Conservation (phyloP, 2,888 invertebrate genomes). For the Tenodera sinensis region DNA sequence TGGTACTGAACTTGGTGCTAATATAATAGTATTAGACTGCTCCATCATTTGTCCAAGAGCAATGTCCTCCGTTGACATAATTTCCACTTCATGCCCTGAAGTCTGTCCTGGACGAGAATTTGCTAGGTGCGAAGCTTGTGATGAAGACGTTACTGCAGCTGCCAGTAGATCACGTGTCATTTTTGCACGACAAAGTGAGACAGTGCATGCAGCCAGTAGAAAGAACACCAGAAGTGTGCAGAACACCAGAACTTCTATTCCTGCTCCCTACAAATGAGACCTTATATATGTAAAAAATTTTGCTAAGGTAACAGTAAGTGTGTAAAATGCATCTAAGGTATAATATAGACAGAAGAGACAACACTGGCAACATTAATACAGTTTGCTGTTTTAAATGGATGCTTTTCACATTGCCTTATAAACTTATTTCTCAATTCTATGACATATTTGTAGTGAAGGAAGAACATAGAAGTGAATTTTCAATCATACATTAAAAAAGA, state of each 20-base stretch:
- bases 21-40: neutral
- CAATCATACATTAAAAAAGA: too few species aligned
- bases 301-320: neutral
- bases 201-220: constrained; percentile 60
- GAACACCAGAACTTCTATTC: constrained; percentile 60
- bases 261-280: constrained; percentile 44
- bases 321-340: neutral
- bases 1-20: constrained; percentile 31
- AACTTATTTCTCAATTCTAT: too few species aligned
- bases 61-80: constrained; percentile 16
- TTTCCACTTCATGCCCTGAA: constrained; percentile 4
- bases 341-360: neutral
- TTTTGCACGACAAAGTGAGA: constrained; percentile 52
- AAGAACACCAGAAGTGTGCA: constrained; percentile 56
- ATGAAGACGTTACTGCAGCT: constrained; percentile 36
- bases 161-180: constrained; percentile 40
- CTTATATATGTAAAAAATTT: neutral
- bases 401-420: too few species aligned
- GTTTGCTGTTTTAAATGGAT: neutral
- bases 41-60: neutral
- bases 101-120: constrained; percentile 1
- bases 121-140: constrained; percentile 5
- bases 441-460: too few species aligned
- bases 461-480: too few species aligned
- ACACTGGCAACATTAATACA: neutral